These are phyloP conservation scores for Periophthalmus magnuspinnatus DNA, from an alignment of 2,797 vertebrate species.

Conservation along the genomic window DNA sequence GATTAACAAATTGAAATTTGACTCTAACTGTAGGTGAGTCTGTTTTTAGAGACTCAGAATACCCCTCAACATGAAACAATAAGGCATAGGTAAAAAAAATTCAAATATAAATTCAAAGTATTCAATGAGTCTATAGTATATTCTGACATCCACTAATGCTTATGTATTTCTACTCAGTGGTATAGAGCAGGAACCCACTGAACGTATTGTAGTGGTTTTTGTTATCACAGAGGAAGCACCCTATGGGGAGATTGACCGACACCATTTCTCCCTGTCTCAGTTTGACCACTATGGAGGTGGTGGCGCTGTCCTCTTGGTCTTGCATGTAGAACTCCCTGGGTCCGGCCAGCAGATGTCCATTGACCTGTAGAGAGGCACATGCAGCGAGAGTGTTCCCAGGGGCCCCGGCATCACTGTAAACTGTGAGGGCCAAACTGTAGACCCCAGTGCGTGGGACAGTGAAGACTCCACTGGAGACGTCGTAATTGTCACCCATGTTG, in stretches of 20 bases:
- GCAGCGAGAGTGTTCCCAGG: constrained; percentile 5
- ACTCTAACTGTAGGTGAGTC: neutral
- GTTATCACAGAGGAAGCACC: constrained; percentile 65
- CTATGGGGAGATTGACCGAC: constrained; percentile 41
- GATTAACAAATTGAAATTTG: neutral
- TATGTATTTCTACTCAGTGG: constrained; percentile 32
- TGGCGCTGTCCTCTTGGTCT: constrained; percentile 72
- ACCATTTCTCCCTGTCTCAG: constrained; percentile 62
- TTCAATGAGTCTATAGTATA: neutral
- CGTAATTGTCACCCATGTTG: constrained; percentile 65
- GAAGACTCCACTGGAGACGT: constrained; percentile 53
- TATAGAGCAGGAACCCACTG: constrained; percentile 74
- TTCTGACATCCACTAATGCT: neutral
- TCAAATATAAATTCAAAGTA: neutral
- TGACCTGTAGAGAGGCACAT: constrained; percentile 57
- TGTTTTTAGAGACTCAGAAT: neutral
- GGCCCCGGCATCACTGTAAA: constrained; percentile 46
- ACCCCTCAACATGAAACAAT: neutral
- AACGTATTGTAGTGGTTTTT: constrained; percentile 73
- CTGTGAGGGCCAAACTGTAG: constrained; percentile 68
- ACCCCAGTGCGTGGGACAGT: constrained; percentile 61
- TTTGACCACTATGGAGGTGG: constrained; percentile 31
- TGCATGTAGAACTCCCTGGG: constrained; percentile 39
- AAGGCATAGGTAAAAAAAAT: too few relatives aligned
- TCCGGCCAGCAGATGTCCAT: constrained; percentile 14